Conservation (phyloP, 2,888 invertebrate genomes). For the Arrhopalites spinosus region DNA sequence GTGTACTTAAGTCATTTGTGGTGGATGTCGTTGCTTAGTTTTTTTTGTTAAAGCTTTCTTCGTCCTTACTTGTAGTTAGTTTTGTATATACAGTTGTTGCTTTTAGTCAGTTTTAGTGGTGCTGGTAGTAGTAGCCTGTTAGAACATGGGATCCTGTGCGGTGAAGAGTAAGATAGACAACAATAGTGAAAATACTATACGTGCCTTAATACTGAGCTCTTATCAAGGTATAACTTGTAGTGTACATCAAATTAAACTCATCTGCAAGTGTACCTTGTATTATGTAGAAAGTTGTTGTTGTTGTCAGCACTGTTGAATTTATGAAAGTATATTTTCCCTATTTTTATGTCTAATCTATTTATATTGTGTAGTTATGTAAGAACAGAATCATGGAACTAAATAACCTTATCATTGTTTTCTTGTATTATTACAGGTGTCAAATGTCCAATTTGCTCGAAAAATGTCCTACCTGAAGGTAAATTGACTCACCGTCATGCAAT, state of each 20-base stretch:
- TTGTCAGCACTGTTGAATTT: not conserved
- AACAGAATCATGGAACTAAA: no score
- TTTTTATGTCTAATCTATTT: no score
- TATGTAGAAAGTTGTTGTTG: no score
- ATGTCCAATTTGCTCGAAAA: conserved; percentile 98
- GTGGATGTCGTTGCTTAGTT: conserved; percentile 8
- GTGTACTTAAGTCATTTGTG: conserved; percentile 4
- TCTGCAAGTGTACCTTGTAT: not conserved
- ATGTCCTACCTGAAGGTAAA: conserved; percentile 81
- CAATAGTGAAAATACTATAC: conserved; percentile 20
- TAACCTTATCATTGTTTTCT: conserved; percentile 27
- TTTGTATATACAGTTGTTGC: not conserved
- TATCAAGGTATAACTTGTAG: conserved; percentile 35
- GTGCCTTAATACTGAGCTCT: conserved; percentile 34
- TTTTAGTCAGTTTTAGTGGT: not conserved
- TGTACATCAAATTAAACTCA: not conserved
- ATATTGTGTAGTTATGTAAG: no score
- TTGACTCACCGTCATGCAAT: no score
- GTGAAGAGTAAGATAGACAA: conserved; percentile 45
- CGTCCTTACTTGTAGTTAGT: not conserved
- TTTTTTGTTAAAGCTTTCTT: not conserved
- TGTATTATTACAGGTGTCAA: conserved; percentile 80
- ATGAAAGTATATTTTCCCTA: conserved; percentile 4
- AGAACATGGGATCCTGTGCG: conserved; percentile 50
- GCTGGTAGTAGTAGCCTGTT: not conserved